Base-by-base conservation (phyloP, 2,113 vertebrate species). In the Ptilonorhynchus violaceus region DNA sequence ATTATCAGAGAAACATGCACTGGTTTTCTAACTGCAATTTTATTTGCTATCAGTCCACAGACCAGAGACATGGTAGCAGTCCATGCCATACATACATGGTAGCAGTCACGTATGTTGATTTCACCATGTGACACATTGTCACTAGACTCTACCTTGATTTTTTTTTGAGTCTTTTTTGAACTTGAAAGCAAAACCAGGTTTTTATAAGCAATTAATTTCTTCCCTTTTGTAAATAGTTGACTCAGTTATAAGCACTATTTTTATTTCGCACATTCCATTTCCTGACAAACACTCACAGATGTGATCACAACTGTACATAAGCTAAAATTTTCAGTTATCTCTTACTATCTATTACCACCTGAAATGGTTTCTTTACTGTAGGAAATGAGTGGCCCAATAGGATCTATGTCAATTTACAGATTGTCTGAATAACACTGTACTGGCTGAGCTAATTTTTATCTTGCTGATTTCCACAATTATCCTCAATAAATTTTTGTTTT, bases 21-120 rank as follows among this genome's bases (percentile, higher is more conserved):
- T 85, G 84, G 35, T 96, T 97, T 97, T 59, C 52, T 74, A 96
- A 95, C 94, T 21, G 5, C 88, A 73, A 47, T 59, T 96, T 97
- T 95, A 95, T 98, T 98, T 97, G 49, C 42, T 93, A 84, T 93
- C 92, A 95, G 88, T 97, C 96, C 59, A 81, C 31, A 58, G 53
- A 50, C 41, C 39, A 58, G 17, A 37, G 20, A 52, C 30, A 24
- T n/a, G n/a, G n/a, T n/a, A n/a, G n/a, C n/a, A n/a, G n/a, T n/a
- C n/a, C n/a, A n/a, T n/a, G n/a, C n/a, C n/a, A n/a, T n/a, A n/a
- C 33, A 44, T 47, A 15, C 37, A 47, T 62, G 22, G 13, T 66
- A 95, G 56, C 18, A 21, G 76, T 96, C 73, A 83, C 93, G 97
- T 94, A 93, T 94, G 95, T 35, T 19, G 2, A 58, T 63, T 90